phyloP scores from a whole-genome alignment of 2,888 invertebrate species.

The Pseudeuparius sepicola region DNA sequence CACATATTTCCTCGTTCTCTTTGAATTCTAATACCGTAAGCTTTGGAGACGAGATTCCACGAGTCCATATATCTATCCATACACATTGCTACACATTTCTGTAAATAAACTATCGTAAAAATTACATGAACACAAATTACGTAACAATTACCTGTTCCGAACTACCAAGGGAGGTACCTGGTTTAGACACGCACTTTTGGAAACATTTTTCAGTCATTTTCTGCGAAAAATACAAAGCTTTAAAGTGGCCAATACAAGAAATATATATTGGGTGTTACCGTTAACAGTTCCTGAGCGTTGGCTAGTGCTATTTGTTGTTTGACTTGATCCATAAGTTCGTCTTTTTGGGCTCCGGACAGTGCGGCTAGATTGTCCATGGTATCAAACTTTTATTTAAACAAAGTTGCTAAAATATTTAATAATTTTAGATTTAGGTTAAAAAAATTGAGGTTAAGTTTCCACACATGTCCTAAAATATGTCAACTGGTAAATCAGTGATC shows the following conservation, averaged over 20 bases:
- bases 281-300: constrained; percentile 84
- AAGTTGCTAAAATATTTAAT: too few species aligned
- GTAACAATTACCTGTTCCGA: constrained; percentile 60
- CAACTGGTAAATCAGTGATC: too few species aligned
- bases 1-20: constrained; percentile 20
- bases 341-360: constrained; percentile 61
- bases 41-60: constrained; percentile 85
- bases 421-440: too few species aligned
- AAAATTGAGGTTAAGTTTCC: too few species aligned
- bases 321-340: constrained; percentile 87
- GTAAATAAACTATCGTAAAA: constrained; percentile 33
- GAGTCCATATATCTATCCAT: constrained; percentile 98
- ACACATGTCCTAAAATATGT: too few species aligned
- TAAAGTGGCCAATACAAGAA: neutral
- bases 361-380: constrained; percentile 34
- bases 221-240: constrained; percentile 42
- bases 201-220: constrained; percentile 98
- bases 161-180: constrained; percentile 79
- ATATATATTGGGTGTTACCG: constrained; percentile 43
- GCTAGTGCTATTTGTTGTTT: constrained; percentile 92
- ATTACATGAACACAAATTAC: constrained; percentile 1
- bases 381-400: too few species aligned
- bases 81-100: constrained; percentile 96
- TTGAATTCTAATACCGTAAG: constrained; percentile 51
- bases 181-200: constrained; percentile 85